Evolutionary conservation across 2,888 invertebrate genomes (phyloP).

Genomic region (Agrochola macilenta): DNA sequence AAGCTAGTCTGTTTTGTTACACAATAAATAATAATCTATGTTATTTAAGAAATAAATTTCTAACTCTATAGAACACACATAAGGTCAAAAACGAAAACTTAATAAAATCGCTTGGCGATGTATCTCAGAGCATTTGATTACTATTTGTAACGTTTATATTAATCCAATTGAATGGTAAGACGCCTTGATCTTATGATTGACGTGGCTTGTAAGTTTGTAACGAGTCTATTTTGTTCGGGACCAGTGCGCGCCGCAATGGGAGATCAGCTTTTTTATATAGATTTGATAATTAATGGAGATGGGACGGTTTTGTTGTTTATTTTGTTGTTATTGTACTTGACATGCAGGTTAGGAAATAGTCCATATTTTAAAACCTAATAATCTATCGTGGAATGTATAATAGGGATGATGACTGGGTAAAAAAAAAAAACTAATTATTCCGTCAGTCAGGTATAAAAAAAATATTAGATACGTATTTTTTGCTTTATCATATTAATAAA

Average conservation of each 20-base stretch:
- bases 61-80: constrained; percentile 70
- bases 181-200: constrained; percentile 79
- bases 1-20: not conserved
- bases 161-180: constrained; percentile 83
- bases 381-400: not conserved
- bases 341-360: not conserved
- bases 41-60: not conserved
- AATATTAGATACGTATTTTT: too few relatives aligned
- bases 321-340: not conserved
- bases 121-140: constrained; percentile 86
- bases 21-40: not conserved
- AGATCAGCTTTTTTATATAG: constrained; percentile 56
- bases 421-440: too few relatives aligned
- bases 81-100: constrained; percentile 80
- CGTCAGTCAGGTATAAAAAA: too few relatives aligned
- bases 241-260: constrained; percentile 74
- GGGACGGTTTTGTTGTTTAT: constrained; percentile 11
- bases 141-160: constrained; percentile 89
- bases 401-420: too few relatives aligned
- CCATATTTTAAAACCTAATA: not conserved
- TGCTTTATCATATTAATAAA: too few relatives aligned
- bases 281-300: constrained; percentile 59
- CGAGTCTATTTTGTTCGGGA: constrained; percentile 85
- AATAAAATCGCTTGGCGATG: constrained; percentile 83
- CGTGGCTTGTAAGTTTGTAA: constrained; percentile 84